Conservation (phyloP, 2,113 vertebrate species). For the Hippocampus abdominalis region DNA sequence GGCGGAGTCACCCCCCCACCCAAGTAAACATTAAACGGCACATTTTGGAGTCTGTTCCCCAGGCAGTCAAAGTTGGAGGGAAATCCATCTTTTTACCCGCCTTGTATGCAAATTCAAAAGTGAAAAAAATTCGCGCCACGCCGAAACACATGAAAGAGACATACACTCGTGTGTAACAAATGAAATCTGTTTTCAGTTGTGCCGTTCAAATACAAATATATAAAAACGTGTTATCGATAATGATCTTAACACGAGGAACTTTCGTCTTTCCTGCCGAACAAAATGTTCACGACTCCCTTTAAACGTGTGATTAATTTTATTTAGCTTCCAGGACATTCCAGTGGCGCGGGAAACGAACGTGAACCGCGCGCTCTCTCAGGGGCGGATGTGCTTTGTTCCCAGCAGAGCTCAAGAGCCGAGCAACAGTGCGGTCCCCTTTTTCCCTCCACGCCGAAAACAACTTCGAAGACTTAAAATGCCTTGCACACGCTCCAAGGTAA, state of each 20-base stretch:
- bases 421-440: neutral
- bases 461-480: constrained; percentile 57
- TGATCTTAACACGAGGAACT: fast-evolving
- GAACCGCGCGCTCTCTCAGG: neutral
- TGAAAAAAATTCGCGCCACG: constrained; percentile 65
- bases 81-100: constrained; percentile 52
- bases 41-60: neutral
- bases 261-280: neutral
- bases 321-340: constrained; percentile 59
- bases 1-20: neutral
- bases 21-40: neutral
- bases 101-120: constrained; percentile 58
- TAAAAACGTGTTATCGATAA: neutral
- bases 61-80: constrained; percentile 10
- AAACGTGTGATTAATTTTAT: neutral
- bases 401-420: constrained; percentile 3
- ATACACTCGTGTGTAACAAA: fast-evolving
- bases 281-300: neutral
- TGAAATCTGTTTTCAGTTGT: fast-evolving
- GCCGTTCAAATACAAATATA: fast-evolving
- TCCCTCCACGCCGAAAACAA: neutral
- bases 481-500: constrained; percentile 65
- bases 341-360: constrained; percentile 63
- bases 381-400: constrained; percentile 25
- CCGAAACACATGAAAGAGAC: constrained; percentile 45